These are phyloP conservation scores for Dendrolimus kikuchii DNA, from an alignment of 1,140 invertebrate genomes.

Conservation along the genomic window DNA sequence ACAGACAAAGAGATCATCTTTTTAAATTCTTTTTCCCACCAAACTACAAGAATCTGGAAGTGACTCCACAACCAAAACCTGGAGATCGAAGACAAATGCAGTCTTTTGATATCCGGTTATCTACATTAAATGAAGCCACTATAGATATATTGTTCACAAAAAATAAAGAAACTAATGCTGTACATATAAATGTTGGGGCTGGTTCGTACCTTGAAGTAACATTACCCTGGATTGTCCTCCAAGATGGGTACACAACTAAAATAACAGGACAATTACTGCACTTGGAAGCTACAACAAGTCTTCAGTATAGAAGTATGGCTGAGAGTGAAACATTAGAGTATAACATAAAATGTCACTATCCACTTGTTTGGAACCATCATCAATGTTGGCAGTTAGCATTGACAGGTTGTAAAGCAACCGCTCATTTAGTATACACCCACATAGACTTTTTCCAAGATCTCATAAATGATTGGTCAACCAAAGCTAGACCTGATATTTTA, in stretches of 20 bases:
- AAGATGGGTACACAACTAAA: conserved; percentile 90
- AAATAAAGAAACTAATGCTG: conserved; percentile 96
- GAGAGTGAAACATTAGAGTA: conserved; percentile 97
- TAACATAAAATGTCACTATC: conserved; percentile 89
- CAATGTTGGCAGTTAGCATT: conserved; percentile 93
- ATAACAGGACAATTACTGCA: conserved; percentile 94
- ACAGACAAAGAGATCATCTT: conserved; percentile 94
- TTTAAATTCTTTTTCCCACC: conserved; percentile 98
- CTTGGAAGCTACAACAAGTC: conserved; percentile 94
- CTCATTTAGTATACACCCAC: conserved; percentile 93
- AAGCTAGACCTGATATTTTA: conserved; percentile 90
- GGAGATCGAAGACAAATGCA: conserved; percentile 92
- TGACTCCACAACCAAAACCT: conserved; percentile 84
- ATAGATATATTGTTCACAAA: conserved; percentile 97
- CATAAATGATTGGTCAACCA: conserved; percentile 96
- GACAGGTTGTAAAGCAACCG: conserved; percentile 94
- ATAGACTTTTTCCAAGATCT: conserved; percentile 97
- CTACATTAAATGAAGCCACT: conserved; percentile 92
- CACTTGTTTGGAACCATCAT: conserved; percentile 94
- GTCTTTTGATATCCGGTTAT: conserved; percentile 93
- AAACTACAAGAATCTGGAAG: conserved; percentile 84
- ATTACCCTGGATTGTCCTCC: conserved; percentile 92
- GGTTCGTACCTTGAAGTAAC: conserved; percentile 96
- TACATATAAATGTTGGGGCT: conserved; percentile 93
- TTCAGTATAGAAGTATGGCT: conserved; percentile 91